Percentiles rank a stretch among this genome's conserved stretches.
phyloP scores from a whole-genome alignment of 1,140 invertebrate species.

The Nasonia vitripennis region DNA sequence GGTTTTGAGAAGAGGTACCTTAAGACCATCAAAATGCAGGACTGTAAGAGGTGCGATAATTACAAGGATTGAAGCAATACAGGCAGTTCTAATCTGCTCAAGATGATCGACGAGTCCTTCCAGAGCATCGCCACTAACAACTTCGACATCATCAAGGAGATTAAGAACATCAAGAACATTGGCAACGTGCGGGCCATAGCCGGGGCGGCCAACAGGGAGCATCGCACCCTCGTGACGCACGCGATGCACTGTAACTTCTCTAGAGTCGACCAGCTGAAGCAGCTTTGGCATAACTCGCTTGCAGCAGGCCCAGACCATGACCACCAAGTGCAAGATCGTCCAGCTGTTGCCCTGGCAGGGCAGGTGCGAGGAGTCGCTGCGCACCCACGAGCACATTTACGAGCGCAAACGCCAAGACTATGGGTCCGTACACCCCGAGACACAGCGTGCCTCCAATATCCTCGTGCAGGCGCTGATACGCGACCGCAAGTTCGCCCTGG shows the following conservation, averaged over 20 bases:
- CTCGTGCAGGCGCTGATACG: background rate
- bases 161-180: no score
- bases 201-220: slow-evolving; percentile 6
- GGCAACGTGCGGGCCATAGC: background rate
- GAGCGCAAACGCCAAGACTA: background rate
- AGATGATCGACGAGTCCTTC: slow-evolving; percentile 20
- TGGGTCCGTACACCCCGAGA: background rate
- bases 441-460: background rate
- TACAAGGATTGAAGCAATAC: no score
- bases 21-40: no score
- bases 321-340: background rate
- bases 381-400: background rate
- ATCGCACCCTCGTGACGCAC: background rate
- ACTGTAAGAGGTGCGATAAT: no score
- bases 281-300: background rate
- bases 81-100: slow-evolving; percentile 18
- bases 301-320: background rate
- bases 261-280: background rate
- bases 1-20: no score
- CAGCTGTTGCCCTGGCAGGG: background rate
- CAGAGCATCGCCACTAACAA: no score
- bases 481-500: background rate
- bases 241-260: slow-evolving; percentile 28
- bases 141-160: no score
- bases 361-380: background rate